Evolutionary conservation across 2,113 vertebrate species (phyloP).

Genomic region (Lagopus leucura): DNA sequence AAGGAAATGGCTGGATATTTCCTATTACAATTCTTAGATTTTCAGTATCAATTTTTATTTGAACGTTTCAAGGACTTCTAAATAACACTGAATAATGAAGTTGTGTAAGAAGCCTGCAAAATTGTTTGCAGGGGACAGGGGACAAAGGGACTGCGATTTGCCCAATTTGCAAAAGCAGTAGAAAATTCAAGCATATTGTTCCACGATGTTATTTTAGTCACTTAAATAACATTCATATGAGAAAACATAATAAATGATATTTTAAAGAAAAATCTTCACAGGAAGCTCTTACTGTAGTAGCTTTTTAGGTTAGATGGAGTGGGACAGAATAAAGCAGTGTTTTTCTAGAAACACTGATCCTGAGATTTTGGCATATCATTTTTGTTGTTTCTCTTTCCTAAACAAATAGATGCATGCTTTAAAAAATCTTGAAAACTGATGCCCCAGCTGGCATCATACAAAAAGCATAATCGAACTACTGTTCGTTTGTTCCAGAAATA

Average conservation of each 20-base stretch:
- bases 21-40: not conserved
- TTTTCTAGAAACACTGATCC: not conserved
- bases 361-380: not conserved
- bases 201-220: not conserved
- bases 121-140: not conserved
- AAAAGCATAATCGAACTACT: not conserved
- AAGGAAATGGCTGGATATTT: not conserved
- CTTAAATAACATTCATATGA: not conserved
- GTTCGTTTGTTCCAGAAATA: not conserved
- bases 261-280: not conserved
- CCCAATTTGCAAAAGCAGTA: not conserved
- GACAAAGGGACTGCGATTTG: not conserved
- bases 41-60: not conserved
- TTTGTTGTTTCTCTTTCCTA: not conserved
- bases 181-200: not conserved
- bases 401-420: not conserved
- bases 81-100: not conserved
- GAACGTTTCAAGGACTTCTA: not conserved
- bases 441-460: not conserved
- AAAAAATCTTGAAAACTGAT: not conserved
- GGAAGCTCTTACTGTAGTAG: not conserved
- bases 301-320: not conserved
- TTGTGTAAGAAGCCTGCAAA: not conserved
- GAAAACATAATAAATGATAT: not conserved
- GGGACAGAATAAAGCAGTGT: not conserved